Evolutionary conservation across 1,140 invertebrate genomes (phyloP).

Genomic region (Forficula auricularia): DNA sequence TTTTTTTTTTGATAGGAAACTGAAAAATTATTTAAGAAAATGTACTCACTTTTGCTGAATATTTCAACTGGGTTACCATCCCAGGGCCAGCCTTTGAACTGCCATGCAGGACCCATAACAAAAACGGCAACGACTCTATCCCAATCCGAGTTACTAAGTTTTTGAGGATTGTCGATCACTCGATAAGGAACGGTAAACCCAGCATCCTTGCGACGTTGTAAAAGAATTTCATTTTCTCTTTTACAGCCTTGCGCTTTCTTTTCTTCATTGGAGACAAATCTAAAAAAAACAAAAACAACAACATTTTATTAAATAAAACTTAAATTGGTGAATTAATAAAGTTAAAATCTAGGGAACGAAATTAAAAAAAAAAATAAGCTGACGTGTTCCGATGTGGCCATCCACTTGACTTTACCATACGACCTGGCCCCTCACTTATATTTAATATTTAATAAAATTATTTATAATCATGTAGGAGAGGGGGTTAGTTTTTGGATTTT

Average conservation of each 20-base stretch:
- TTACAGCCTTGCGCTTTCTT: conserved; percentile 68
- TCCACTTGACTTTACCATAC: no score
- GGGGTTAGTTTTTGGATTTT: no score
- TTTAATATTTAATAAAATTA: no score
- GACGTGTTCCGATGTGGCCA: no score
- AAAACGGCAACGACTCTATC: conserved; percentile 97
- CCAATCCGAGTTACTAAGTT: conserved; percentile 86
- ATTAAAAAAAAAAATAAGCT: no score
- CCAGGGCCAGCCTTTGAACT: conserved; percentile 99
- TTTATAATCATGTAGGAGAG: no score
- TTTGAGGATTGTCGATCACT: conserved; percentile 88
- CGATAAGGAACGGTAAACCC: conserved; percentile 69
- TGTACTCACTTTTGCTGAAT: conserved; percentile 73
- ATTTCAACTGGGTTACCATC: conserved; percentile 95
- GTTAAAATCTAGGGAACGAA: no score
- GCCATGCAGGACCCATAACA: conserved; percentile 97
- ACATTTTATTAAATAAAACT: no score
- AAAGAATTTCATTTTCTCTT: conserved; percentile 83
- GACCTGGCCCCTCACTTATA: no score
- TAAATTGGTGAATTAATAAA: no score
- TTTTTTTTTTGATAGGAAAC: no score
- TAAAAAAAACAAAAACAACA: conserved; percentile 21
- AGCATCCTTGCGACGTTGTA: conserved; percentile 59
- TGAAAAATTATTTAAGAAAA: not conserved
- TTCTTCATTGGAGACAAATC: conserved; percentile 74